Base-by-base conservation (phyloP, 2,113 vertebrate genomes). In the Phalacrocorax aristotelis region DNA sequence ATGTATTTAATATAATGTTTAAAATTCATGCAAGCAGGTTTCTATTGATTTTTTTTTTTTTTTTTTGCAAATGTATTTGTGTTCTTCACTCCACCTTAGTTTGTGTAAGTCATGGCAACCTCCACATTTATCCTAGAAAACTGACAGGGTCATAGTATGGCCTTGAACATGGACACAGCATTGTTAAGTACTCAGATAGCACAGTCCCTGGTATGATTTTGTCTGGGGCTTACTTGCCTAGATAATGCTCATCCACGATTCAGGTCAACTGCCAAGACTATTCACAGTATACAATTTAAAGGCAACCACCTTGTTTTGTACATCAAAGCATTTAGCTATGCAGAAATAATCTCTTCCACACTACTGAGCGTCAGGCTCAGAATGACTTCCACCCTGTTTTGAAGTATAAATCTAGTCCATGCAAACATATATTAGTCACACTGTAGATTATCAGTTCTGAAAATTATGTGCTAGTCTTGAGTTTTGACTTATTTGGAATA, bases 311-410 rank as follows among this genome's bases (percentile, higher is more conserved):
- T 19, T 86, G 22, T 85, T 65, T 66, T 54, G n/a, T 46, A 52
- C 13, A 26, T 30, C 48, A 36, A 66, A 78, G 29, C 49, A 46
- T 83, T 68, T 69, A 83, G 11, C 42, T 87, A 21, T 51, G 51
- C 49, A 79, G 32, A 88, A 92, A n/a, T 83, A 1, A 5, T 61
- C 13, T 88, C 22, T 85, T 82, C 70, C 61, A 42, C 62, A 8
- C 10, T 55, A 13, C 54, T 77, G 54, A 71, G 57, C 2, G 2
- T 68, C 0, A 0, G 44, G 58, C 38, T 79, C 44, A 64, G 44
- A 75, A 87, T 88, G 40, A 55, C 49, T 95, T 38, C 62, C 2
- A 1, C 34, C 4, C 15, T 90, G 32, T 52, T 96, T 84, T 72
- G 38, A 65, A 72, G 51, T 27, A 1, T 22, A 64, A 64, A 29